A percentile compares a stretch with the other conserved stretches of the same genome.
These are phyloP conservation scores for Odontomachus brunneus DNA, from an alignment of 1,140 invertebrate species.

Conservation along the genomic window DNA sequence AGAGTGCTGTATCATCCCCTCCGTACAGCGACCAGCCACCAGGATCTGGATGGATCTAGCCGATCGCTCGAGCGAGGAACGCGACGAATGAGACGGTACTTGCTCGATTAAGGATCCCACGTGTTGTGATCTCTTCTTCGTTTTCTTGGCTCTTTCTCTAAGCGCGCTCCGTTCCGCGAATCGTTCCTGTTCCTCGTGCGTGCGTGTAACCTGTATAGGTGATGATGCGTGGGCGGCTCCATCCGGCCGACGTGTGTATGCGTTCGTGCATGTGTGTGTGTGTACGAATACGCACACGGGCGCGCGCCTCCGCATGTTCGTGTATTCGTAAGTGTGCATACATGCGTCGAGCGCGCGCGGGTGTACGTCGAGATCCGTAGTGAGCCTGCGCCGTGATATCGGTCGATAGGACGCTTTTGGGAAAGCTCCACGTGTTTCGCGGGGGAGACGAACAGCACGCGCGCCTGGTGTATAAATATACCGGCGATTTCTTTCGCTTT, in stretches of 20 bases:
- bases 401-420: constrained; percentile 74
- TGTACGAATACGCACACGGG: not conserved
- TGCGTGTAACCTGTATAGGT: constrained; percentile 60
- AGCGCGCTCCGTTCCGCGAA: constrained; percentile 62
- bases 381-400: constrained; percentile 70
- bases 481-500: not conserved
- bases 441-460: not conserved
- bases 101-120: constrained; percentile 40
- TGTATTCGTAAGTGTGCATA: not conserved
- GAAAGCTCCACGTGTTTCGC: constrained; percentile 71
- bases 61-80: constrained; percentile 48
- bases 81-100: constrained; percentile 68
- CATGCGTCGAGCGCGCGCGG: constrained; percentile 12
- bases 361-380: constrained; percentile 14
- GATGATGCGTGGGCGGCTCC: constrained; percentile 72
- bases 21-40: constrained; percentile 3
- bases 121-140: constrained; percentile 44
- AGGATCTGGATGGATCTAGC: constrained; percentile 45
- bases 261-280: not conserved
- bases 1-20: not conserved
- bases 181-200: constrained; percentile 58
- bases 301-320: too few species aligned
- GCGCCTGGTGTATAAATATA: not conserved
- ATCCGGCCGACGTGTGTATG: constrained; percentile 23
- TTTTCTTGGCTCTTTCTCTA: constrained; percentile 61